Evolutionary conservation across 2,797 vertebrate genomes (phyloP), one percentile per base, ranked within the genome.

Genomic region (Staurois parvus): DNA sequence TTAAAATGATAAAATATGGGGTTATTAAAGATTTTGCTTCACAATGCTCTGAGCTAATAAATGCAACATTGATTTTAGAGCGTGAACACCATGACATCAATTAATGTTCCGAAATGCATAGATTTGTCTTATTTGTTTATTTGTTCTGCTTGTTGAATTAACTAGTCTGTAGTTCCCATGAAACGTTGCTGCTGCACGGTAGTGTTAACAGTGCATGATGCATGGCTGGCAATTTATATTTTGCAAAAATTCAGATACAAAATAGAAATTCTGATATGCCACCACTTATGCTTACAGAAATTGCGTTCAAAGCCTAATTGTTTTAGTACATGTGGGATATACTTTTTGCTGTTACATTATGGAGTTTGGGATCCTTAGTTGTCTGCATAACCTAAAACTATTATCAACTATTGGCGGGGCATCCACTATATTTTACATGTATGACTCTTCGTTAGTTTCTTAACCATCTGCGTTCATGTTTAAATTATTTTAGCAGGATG

Each of bases 151-250:
- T 89, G 62, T 69, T 89, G 84, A 76, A 72, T 78, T 83, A 82
- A 86, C 86, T 88, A 81, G 89, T 82, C 88, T 88, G 84, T 87
- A 88, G 86, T 89, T 90, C 87, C 91, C 86, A 87, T 91, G 88
- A 85, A 89, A 87, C 91, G 29, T 73, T 87, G 72, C 90, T 85
- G 92, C 86, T 93, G 94, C 93, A 94, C 94, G 93, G 76, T 86
- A 86, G 52, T 88, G 68, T 79, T 89, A 75, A 85, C 86, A 87
- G 72, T 93, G 94, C 94, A 93, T 93, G 94, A 52, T 81, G 93
- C 93, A 94, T 95, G 94, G 89, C 91, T 91, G 0, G 90, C 76
- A 80, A 68, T 90, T 88, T 84, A 87, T 77, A 87, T 64, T 88
- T 93, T 84, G 90, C 89, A 91, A 90, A 83, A 90, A 19, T 62